phyloP scores from a whole-genome alignment of 1,140 invertebrate species.

The Melipona quadrifasciata region DNA sequence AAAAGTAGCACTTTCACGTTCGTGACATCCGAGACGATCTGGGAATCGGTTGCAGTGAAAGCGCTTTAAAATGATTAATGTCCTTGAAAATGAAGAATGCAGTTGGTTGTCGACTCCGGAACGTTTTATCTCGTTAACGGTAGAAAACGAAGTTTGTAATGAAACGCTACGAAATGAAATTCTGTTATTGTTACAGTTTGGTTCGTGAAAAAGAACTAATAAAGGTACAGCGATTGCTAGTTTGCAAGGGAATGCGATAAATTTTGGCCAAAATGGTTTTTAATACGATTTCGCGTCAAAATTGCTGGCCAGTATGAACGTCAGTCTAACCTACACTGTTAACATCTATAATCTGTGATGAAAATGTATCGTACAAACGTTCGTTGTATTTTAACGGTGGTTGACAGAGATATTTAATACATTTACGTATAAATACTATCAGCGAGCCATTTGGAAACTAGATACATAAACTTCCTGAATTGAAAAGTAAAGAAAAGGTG shows the following conservation, averaged over 20 bases:
- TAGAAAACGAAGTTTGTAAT: constrained; percentile 16
- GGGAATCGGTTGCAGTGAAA: neutral
- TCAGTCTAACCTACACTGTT: no score
- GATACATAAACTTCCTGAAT: neutral
- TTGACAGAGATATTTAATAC: neutral
- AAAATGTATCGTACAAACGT: no score
- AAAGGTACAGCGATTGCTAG: neutral
- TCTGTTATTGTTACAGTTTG: constrained; percentile 8
- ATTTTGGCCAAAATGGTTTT: neutral
- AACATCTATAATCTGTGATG: neutral
- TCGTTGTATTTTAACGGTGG: neutral
- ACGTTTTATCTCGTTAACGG: constrained; percentile 15
- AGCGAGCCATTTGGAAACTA: neutral
- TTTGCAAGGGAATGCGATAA: constrained; percentile 5
- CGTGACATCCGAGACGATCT: neutral
- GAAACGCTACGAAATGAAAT: constrained; percentile 23
- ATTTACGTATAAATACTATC: neutral
- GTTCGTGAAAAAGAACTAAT: neutral
- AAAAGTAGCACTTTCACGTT: neutral
- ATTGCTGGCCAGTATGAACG: no score
- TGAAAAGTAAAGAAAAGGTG: no score
- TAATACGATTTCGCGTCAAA: neutral
- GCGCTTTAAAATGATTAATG: constrained; percentile 6
- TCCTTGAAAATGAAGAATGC: constrained; percentile 4
- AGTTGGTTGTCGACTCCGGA: neutral